Evolutionary conservation across 2,888 invertebrate genomes (phyloP).

Genomic region (Trachelus iudaicus): DNA sequence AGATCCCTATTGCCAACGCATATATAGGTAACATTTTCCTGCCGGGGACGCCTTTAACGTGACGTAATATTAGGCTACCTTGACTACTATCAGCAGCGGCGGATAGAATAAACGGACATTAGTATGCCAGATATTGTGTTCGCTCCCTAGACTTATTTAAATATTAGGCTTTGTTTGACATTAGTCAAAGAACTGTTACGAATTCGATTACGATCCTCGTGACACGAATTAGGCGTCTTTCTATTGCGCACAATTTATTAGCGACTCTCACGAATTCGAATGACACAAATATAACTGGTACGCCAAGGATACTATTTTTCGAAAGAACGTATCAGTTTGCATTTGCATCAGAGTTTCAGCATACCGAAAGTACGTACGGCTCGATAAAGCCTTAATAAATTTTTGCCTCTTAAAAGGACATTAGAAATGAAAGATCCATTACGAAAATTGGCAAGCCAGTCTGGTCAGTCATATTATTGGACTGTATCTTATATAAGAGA

Average conservation of each 20-base stretch:
- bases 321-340: not conserved
- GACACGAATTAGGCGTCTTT: not conserved
- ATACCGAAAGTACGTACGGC: not conserved
- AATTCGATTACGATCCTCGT: not conserved
- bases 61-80: conserved; percentile 30
- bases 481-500: not conserved
- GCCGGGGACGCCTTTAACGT: not conserved
- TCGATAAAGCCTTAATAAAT: not conserved
- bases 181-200: not conserved
- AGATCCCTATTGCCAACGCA: not conserved
- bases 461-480: not conserved
- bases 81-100: conserved; percentile 32
- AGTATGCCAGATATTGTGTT: not conserved
- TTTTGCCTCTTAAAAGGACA: not conserved
- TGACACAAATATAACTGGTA: not conserved
- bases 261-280: not conserved
- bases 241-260: not conserved
- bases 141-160: not conserved
- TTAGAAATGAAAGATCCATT: not conserved
- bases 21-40: not conserved
- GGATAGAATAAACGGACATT: conserved; percentile 16
- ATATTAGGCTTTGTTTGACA: not conserved
- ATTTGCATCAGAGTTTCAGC: not conserved
- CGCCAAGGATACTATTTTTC: not conserved
- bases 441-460: not conserved